A percentile compares a stretch with the other conserved stretches of the same genome.
phyloP scores from a whole-genome alignment of 2,113 vertebrate species.

The Saguinus imperator region DNA sequence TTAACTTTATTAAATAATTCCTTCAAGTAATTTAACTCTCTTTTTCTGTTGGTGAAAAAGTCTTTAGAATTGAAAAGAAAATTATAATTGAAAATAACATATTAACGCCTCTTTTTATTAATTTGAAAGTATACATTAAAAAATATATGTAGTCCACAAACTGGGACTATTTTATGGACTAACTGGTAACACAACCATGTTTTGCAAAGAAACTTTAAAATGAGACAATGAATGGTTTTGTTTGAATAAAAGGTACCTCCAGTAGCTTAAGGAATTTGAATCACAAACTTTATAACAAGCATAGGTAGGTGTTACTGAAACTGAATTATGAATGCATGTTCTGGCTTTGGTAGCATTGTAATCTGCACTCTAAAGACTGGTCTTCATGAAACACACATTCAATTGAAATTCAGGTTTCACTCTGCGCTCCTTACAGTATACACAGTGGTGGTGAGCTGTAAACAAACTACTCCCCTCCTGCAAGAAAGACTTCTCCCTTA shows the following conservation, averaged over 20 bases:
- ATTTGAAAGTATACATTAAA: conserved; percentile 72
- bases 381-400: background rate
- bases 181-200: conserved; percentile 63
- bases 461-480: background rate
- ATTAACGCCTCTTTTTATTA: conserved; percentile 45
- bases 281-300: conserved; percentile 63
- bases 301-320: conserved; percentile 47
- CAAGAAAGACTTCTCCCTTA: background rate
- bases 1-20: conserved; percentile 37
- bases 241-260: conserved; percentile 51
- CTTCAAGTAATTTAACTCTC: conserved; percentile 16
- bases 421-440: background rate
- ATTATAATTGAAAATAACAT: conserved; percentile 57
- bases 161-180: conserved; percentile 71
- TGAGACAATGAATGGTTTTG: conserved; percentile 61
- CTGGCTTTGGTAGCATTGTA: background rate
- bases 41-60: conserved; percentile 26
- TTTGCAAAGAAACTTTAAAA: conserved; percentile 80
- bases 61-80: conserved; percentile 3
- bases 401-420: background rate
- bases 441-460: background rate
- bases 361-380: background rate
- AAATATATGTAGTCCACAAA: conserved; percentile 71
- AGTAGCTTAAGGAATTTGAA: conserved; percentile 64
- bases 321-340: conserved; percentile 14